Evolutionary conservation across 35 echinoderm and acorn worm species (phyloP).

Genomic region (Amphiura filiformis): DNA sequence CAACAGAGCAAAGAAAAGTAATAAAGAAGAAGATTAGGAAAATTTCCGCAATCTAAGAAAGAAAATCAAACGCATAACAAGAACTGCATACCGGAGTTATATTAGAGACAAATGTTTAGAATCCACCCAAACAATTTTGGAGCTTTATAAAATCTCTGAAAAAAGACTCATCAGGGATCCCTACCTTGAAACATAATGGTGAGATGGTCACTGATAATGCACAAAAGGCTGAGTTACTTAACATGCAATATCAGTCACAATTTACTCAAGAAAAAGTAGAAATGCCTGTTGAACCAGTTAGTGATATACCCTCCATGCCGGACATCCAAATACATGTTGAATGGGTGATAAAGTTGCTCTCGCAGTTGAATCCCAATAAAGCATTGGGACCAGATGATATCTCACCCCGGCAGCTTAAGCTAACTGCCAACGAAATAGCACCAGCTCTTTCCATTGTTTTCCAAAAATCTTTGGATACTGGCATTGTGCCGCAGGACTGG

Average conservation of each 20-base stretch:
- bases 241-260: background rate
- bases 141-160: background rate
- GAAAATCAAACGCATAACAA: background rate
- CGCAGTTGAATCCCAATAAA: slow-evolving; percentile 19
- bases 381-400: slow-evolving; percentile 28
- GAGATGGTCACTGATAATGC: background rate
- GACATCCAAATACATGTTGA: background rate
- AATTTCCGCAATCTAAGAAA: background rate
- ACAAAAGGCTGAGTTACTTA: background rate
- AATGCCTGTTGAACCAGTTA: background rate
- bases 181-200: background rate
- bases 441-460: slow-evolving; percentile 15
- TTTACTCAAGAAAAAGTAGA: background rate
- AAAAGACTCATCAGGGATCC: background rate
- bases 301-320: background rate
- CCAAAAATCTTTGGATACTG: slow-evolving; percentile 16
- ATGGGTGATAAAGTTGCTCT: slow-evolving; percentile 10
- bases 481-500: slow-evolving; percentile 29
- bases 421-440: slow-evolving; percentile 9
- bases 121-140: background rate
- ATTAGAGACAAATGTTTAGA: background rate
- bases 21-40: background rate
- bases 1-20: background rate
- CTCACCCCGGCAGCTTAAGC: background rate
- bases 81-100: background rate